Evolutionary conservation across 2,888 invertebrate species (phyloP), one percentile per base, ranked within the genome.

Genomic region (Torymus aiolomorphi): DNA sequence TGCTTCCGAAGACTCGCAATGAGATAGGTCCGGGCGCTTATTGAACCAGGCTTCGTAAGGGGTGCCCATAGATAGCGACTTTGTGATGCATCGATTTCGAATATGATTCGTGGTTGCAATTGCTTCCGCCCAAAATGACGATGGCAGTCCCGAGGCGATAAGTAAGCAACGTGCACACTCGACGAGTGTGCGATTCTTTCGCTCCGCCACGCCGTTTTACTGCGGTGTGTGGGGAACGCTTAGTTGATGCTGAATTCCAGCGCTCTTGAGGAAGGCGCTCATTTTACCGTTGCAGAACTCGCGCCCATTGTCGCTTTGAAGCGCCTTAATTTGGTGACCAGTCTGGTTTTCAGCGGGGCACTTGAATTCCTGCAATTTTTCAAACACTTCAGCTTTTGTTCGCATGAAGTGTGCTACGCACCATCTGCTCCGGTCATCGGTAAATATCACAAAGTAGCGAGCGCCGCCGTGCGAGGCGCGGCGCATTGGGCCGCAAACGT

Each of bases 191-290:
- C 24, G 24, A 3, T 24, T 24, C 3, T 24, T 24, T 3, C 24
- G 24, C 24, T 24, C 24, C 3, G 87, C 84, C 0, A 83, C 78
- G 0, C 86, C 87, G 80, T 87, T 88, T 18, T 86, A 85, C 67
- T 88, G 82, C 0, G 86, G 24, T 3, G 24, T 24, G 24, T 24
- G 24, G 3, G 24, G 24, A 2, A 24, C 24, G 3, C 2, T 24
- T 3, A 84, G 10, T 73, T 83, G 56, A 82, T 83, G 72, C 78
- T 83, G 10, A 8, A 82, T 78, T 82, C 88, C 82, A 5, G 59
- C 18, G 14, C 74, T 57, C 18, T 65, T 78, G 54, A 74, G 59
- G 31, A 78, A 70, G n/a, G 31, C 42, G 61, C 74, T 63, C 76
- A 75, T 72, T 1, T 13, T 18, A 3, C 3, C 3, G 24, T 3